Evolutionary conservation across 2,888 invertebrate genomes (phyloP).

Genomic region (Formica aserva): DNA sequence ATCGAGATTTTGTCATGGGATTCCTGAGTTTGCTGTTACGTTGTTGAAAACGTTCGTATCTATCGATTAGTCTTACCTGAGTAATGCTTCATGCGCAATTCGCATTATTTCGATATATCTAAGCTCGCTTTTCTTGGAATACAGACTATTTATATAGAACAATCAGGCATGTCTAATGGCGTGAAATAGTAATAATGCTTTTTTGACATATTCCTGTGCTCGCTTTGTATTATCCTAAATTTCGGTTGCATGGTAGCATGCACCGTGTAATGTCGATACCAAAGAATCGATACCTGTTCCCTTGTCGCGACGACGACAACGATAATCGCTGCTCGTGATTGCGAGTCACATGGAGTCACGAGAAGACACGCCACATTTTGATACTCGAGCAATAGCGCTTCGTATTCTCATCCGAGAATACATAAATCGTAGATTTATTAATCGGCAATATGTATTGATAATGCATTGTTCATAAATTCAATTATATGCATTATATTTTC

Average conservation of each 20-base stretch:
- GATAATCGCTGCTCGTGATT: constrained; percentile 55
- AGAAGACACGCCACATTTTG: constrained; percentile 60
- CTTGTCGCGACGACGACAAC: constrained; percentile 53
- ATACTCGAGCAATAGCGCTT: constrained; percentile 57
- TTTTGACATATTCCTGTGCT: neutral
- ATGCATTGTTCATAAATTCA: constrained; percentile 37
- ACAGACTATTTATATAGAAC: neutral
- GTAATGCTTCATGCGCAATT: neutral
- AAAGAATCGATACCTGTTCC: constrained; percentile 72
- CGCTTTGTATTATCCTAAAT: constrained; percentile 40
- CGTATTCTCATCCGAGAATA: constrained; percentile 20
- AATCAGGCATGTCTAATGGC: neutral
- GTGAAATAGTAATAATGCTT: neutral
- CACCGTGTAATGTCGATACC: constrained; percentile 66
- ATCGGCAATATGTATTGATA: neutral
- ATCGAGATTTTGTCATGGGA: neutral
- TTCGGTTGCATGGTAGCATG: constrained; percentile 56
- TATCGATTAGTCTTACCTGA: neutral
- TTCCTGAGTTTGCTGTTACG: neutral
- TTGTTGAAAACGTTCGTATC: neutral
- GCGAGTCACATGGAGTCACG: constrained; percentile 35
- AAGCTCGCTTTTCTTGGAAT: neutral
- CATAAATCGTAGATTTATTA: constrained; percentile 24
- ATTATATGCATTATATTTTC: constrained; percentile 34
- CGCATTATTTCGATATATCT: neutral